Evolutionary conservation across 2,113 vertebrate species (phyloP), one percentile per base, ranked within the genome.

Genomic region (Pionites leucogaster): DNA sequence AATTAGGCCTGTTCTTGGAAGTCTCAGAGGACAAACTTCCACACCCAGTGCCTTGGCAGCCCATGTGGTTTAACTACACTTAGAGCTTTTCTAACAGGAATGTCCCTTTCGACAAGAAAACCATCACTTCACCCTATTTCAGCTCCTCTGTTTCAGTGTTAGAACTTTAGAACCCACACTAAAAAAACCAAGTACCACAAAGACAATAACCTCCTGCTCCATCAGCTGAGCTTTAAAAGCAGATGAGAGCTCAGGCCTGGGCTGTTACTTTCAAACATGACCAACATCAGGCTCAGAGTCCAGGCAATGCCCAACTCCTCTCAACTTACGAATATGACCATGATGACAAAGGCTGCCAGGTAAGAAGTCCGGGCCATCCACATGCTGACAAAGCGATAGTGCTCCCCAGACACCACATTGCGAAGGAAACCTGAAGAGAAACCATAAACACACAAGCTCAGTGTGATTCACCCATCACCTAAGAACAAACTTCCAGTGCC

Each of bases 371-470:
- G 98, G 0, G 99, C 99, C 99, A 99, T 99, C 99, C 99, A 99
- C 99, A 99, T 99, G 97, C 99, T 99, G 90, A 99, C 99, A 14
- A 99, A 99, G 62, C 99, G 99, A 72, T 99, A 99, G 95, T 99
- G 99, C 96, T 99, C 99, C 11, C 99, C 99, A 0, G 99, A 99
- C 6, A 99, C 99, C 96, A 99, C 99, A 0, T 99, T 99, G 53
- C 99, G 99, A 64, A 99, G 98, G 95, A 99, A 99, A 28, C 99
- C 99, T 99, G 97, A 25, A 29, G 55, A 9, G 49, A 39, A 75
- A 31, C 12, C 35, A 35, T 17, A 63, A 60, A 4, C 10, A 46
- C 52, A 60, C 6, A 3, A 39, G 24, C 22, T 86, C 18, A 23
- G 39, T 14, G 39, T 22, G 16, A 53, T 39, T 23, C 69, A 64